Conservation (phyloP, 2,888 invertebrate genomes). For the Athrips mouffetella region DNA sequence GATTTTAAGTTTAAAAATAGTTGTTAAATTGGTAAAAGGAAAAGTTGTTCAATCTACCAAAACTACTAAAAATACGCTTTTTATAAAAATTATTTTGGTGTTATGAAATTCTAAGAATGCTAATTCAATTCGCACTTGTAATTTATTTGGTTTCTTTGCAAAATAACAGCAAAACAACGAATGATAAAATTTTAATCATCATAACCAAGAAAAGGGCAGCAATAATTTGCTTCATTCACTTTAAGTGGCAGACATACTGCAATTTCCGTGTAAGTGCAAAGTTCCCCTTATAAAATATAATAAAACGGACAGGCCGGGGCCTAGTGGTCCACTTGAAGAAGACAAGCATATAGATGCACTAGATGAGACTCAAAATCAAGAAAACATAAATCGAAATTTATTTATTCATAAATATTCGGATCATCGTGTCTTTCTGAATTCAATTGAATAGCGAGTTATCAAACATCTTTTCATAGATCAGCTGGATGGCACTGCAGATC, state of each 20-base stretch:
- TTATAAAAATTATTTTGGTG: too few species aligned
- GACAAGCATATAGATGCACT: background rate
- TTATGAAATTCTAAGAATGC: too few species aligned
- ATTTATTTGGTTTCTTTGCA: too few species aligned
- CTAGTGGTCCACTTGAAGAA: slow-evolving; percentile 3
- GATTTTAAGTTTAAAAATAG: too few species aligned
- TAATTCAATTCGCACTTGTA: too few species aligned
- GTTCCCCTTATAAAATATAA: slow-evolving; percentile 7
- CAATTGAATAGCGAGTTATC: too few species aligned
- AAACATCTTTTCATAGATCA: background rate
- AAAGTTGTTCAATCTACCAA: too few species aligned
- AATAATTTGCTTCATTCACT: background rate
- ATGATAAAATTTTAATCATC: background rate
- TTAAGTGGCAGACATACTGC: slow-evolving; percentile 3
- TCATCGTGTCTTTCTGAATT: too few species aligned
- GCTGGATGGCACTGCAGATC: background rate
- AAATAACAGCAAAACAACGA: background rate
- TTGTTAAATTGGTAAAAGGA: too few species aligned
- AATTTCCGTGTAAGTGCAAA: slow-evolving; percentile 5
- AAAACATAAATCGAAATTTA: background rate
- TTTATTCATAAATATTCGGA: background rate
- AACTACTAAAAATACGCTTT: too few species aligned
- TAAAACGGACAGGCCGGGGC: slow-evolving; percentile 6
- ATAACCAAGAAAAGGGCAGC: background rate
- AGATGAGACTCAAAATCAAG: background rate